These are phyloP conservation scores for Diarsia mendica DNA, from an alignment of 2,888 invertebrate species.

Conservation along the genomic window DNA sequence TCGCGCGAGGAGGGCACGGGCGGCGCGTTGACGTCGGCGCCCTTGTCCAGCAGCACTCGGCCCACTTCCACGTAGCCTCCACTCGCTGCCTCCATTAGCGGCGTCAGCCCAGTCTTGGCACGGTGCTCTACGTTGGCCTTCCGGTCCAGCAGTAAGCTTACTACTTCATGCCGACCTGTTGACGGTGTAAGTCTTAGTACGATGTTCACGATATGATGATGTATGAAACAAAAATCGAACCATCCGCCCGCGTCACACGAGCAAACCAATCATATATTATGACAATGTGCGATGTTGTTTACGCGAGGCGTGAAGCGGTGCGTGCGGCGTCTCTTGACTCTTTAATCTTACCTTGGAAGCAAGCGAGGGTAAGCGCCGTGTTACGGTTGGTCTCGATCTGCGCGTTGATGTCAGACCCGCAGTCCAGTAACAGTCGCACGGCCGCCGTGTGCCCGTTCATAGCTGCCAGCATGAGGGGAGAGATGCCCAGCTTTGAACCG, in stretches of 20 bases:
- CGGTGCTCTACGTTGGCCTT: constrained; percentile 99
- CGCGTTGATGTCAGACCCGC: constrained; percentile 99
- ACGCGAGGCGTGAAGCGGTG: no score
- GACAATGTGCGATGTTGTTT: no score
- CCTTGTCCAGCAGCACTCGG: constrained; percentile 97
- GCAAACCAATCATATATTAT: no score
- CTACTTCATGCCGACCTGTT: constrained; percentile 97
- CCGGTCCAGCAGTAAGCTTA: constrained; percentile 97
- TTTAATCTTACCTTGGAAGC: constrained; percentile 97
- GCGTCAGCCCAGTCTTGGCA: constrained; percentile 99
- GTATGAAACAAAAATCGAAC: no score
- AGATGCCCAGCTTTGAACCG: constrained; percentile 99
- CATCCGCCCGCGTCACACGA: no score
- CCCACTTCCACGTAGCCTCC: constrained; percentile 99
- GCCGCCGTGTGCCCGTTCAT: constrained; percentile 98
- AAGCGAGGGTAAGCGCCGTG: constrained; percentile 99
- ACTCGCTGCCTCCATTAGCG: constrained; percentile 99
- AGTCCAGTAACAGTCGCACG: constrained; percentile 97
- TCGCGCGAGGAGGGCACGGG: constrained; percentile 99
- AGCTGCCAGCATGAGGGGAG: constrained; percentile 99
- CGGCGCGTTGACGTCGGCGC: constrained; percentile 99
- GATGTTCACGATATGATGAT: not conserved
- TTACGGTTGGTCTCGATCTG: constrained; percentile 99
- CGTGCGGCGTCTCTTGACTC: no score
- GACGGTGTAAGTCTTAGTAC: not conserved